Conservation (phyloP, 2,113 vertebrate species). For the Athene noctua region DNA sequence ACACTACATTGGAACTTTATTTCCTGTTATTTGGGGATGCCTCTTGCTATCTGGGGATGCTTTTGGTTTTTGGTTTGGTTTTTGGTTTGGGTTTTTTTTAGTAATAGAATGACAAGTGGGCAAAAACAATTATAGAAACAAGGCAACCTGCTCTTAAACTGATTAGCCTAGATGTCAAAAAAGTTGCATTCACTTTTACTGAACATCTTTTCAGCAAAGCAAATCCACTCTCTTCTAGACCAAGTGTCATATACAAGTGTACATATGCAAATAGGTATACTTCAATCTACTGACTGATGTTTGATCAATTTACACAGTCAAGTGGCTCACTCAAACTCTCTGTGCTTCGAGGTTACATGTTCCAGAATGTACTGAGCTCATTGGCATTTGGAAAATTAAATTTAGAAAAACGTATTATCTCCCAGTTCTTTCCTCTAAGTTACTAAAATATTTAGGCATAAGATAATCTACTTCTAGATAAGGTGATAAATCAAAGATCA, state of each 20-base stretch:
- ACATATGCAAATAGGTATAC: conserved; percentile 23
- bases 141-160: neutral
- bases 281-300: neutral
- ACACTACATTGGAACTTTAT: neutral
- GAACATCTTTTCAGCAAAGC: neutral
- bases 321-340: conserved; percentile 5
- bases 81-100: neutral
- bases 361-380: conserved; percentile 32
- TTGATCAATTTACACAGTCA: neutral
- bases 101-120: neutral
- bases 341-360: conserved; percentile 16
- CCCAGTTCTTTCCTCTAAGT: conserved; percentile 24
- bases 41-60: neutral
- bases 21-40: neutral
- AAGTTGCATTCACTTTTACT: neutral
- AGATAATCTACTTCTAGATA: conserved; percentile 24
- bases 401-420: conserved; percentile 31
- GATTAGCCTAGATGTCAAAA: conserved; percentile 2
- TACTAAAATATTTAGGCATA: conserved; percentile 45
- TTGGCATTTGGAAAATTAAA: conserved; percentile 23
- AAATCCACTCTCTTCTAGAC: conserved; percentile 2
- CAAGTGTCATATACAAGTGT: neutral
- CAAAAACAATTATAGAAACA: neutral
- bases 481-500: conserved; percentile 40
- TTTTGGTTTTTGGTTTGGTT: neutral